Base-by-base conservation (phyloP, 2,888 invertebrate species). In the Dasysyrphus tricinctus region DNA sequence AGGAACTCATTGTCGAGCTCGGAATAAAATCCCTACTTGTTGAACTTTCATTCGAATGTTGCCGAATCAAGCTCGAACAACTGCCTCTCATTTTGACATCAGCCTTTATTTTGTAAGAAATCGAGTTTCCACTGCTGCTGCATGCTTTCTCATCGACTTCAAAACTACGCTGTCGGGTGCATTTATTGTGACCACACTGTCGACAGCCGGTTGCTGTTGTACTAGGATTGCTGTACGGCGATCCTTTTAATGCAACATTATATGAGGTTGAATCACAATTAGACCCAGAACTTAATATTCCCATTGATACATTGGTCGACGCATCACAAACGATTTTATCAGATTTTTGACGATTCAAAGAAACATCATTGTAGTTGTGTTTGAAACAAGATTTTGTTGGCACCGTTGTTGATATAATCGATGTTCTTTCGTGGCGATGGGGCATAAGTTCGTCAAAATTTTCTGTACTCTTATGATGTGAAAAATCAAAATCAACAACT, bases 401-500 rank as follows among this genome's bases (percentile, higher is more conserved):
- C 88, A 89, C 88, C 24, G 83, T 86, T 56, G 86, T 83, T 42
- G 85, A 59, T 11, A 80, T 29, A n/a, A 80, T 61, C 19, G 85
- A 75, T 34, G 72, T 37, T 51, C 81, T 37, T 34, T 82, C 86
- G 12, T 82, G 70, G 4, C 86, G 86, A 32, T 81, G 82, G 12
- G 56, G 37, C 4, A 54, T 61, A 42, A 44, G 0, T 34, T 86
- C 86, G 1, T 63, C 56, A 14, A 92, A 89, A 79, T 92, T 93
- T 79, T 93, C 92, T 37, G 90, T 90, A 80, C 93, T 93, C 88
- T 92, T 92, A 82, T 93, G 92, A 88, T 92, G 92, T n/a, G 92
- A 91, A 86, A 93, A 93, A 89, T 93, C 93, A 88, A 93, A 93
- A 77, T 93, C 93, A n/a, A 93, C 93, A n/a, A 92, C 90, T 88